phyloP scores from a whole-genome alignment of 2,113 vertebrate species.

The Ammospiza nelsoni region DNA sequence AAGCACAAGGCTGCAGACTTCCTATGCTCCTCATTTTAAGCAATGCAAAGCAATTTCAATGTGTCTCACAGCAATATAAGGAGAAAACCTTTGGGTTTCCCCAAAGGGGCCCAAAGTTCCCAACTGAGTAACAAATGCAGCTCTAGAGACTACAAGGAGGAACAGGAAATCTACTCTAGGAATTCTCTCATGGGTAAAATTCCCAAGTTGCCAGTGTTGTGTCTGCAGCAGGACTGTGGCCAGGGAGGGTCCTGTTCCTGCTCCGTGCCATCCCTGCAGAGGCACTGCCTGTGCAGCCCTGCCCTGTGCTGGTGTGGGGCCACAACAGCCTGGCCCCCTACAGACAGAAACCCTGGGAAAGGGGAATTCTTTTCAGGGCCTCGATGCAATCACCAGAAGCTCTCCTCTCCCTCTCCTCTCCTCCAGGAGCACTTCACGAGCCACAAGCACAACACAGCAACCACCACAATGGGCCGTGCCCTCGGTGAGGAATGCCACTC shows the following conservation, averaged over 20 bases:
- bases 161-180: neutral
- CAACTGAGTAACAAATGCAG: neutral
- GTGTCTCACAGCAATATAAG: accelerated
- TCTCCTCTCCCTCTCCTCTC: neutral
- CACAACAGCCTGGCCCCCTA: neutral
- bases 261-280: accelerated
- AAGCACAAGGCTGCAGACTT: neutral
- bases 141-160: neutral
- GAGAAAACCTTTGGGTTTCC: neutral
- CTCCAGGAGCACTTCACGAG: neutral
- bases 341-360: neutral
- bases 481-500: neutral
- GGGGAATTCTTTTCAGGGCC: neutral
- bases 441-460: neutral
- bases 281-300: neutral
- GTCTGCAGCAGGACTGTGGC: neutral
- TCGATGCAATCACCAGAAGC: neutral
- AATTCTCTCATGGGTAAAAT: neutral
- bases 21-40: neutral
- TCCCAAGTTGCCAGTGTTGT: accelerated
- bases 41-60: neutral
- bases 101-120: neutral
- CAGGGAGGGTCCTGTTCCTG: neutral
- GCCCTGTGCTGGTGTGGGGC: neutral
- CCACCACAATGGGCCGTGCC: neutral